Evolutionary conservation across 1,140 invertebrate species (phyloP), one percentile per base, ranked within the genome.

Genomic region (Maconellicoccus hirsutus): DNA sequence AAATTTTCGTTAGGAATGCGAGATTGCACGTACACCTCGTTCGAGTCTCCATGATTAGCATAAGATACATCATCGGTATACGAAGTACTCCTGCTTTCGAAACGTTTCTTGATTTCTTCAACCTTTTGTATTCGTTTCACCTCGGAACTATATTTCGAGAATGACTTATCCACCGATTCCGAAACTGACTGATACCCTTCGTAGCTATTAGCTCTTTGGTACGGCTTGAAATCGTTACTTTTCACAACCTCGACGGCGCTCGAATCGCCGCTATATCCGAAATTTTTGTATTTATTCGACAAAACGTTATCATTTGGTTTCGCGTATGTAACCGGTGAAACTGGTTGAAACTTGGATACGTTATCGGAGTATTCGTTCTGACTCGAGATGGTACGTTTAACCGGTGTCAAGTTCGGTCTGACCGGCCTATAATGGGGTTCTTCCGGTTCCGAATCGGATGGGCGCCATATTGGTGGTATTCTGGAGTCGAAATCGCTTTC

Each of bases 401-500:
- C 69, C 6, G 26, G 26, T n/a, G 16, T 70, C 16, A 86, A 78
- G 63, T 81, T 80, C 1, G 86, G 81, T 70, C 82, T 82, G 1
- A 86, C 83, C 4, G 86, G 81, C 74, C 82, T 83, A 73, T 83
- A 86, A 7, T 79, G 76, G 52, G 80, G 80, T 63, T 83, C 81
- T 33, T 85, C 84, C 0, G 79, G 76, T 70, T 84, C 82, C 0
- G 82, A 81, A 72, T 83, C 81, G 38, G 78, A 78, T 12, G 84
- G 82, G 1, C 81, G 79, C 83, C 87, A 89, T 25, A 85, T 78
- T 0, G 86, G 81, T 70, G 83, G 81, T 75, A 88, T 86, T 72
- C 82, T 81, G 33, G 82, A 81, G 70, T 89, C 88, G 72, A 86
- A 87, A 76, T 91, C 87, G 76, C 87, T 90, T 78, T 89, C 87